Evolutionary conservation across 2,113 vertebrate genomes (phyloP).

Genomic region (Eleginops maclovinus): DNA sequence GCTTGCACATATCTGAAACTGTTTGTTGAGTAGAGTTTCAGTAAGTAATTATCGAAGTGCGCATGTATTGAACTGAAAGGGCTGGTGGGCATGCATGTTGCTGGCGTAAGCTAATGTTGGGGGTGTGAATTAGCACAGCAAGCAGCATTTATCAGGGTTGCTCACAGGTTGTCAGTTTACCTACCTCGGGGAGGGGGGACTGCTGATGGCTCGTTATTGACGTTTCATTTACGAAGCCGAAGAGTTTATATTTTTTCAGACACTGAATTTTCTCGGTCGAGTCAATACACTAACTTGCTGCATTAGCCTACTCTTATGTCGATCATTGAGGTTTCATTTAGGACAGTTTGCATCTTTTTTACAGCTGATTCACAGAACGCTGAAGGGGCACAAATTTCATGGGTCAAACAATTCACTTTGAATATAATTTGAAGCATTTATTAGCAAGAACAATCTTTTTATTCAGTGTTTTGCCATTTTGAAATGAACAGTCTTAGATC

Average conservation of each 20-base stretch:
- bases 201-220: slow-evolving; percentile 10
- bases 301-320: neutral
- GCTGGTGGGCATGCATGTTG: neutral
- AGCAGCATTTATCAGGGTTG: neutral
- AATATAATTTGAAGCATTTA: neutral
- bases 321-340: neutral
- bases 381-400: neutral
- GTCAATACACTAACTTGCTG: neutral
- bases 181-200: neutral
- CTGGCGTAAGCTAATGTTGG: neutral
- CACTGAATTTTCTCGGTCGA: slow-evolving; percentile 1
- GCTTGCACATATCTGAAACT: neutral
- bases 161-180: slow-evolving; percentile 20
- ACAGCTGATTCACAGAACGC: neutral
- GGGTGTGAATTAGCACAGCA: neutral
- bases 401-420: neutral
- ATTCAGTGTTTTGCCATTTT: neutral
- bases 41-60: slow-evolving; percentile 2
- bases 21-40: slow-evolving; percentile 8
- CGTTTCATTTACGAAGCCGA: slow-evolving; percentile 8
- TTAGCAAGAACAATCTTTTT: neutral
- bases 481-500: neutral
- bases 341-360: neutral
- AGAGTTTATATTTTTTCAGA: neutral
- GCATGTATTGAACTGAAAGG: slow-evolving; percentile 19